phyloP scores from a whole-genome alignment of 2,888 invertebrate species.

The Acanthosepion lycidas region DNA sequence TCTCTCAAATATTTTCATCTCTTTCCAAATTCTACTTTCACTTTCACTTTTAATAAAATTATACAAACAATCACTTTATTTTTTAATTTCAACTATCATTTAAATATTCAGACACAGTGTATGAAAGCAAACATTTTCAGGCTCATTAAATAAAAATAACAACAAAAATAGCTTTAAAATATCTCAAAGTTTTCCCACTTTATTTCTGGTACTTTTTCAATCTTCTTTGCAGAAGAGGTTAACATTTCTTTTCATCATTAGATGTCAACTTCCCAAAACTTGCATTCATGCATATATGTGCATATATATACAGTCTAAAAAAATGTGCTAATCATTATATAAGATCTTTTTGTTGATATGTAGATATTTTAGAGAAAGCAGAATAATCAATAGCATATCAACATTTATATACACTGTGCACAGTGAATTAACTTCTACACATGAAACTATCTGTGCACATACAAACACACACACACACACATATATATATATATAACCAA shows the following conservation, averaged over 20 bases:
- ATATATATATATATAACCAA: too few relatives aligned
- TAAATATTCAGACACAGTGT: not conserved
- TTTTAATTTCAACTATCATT: not conserved
- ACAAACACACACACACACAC: too few relatives aligned
- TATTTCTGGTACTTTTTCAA: constrained; percentile 12
- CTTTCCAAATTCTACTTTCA: not conserved
- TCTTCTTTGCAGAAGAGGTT: not conserved
- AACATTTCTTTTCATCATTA: not conserved
- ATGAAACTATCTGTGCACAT: too few relatives aligned
- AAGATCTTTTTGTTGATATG: not conserved
- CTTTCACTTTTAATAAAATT: not conserved
- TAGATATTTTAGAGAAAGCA: not conserved
- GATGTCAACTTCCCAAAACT: not conserved
- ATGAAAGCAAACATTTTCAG: not conserved
- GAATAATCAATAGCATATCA: not conserved
- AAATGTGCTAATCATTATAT: not conserved
- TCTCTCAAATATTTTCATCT: not conserved
- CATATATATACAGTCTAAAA: not conserved
- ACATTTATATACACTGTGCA: not conserved
- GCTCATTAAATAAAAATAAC: not conserved
- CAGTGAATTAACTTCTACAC: too few relatives aligned
- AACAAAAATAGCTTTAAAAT: not conserved
- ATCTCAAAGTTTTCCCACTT: not conserved
- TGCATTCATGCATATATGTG: too few relatives aligned
- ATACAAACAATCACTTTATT: not conserved